phyloP scores from a whole-genome alignment of 2,888 invertebrate species.

The Hybos culiciformis region DNA sequence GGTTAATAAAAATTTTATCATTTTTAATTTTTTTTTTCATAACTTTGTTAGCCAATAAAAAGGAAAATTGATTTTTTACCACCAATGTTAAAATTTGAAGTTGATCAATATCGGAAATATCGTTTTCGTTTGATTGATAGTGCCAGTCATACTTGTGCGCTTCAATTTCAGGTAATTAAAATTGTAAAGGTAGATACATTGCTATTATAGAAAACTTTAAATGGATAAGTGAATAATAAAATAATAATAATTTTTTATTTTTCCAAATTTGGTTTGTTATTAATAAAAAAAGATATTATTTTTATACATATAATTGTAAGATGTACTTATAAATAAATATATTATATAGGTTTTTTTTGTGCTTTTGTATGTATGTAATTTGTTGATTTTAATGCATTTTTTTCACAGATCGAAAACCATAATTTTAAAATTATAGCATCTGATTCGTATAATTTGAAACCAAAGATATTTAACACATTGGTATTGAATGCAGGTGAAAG shows the following conservation, averaged over 20 bases:
- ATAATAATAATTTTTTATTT: too few species aligned
- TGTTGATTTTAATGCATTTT: too few species aligned
- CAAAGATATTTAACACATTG: slow-evolving; percentile 22
- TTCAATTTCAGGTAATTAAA: slow-evolving; percentile 23
- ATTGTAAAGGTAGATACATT: too few species aligned
- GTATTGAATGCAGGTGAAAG: slow-evolving; percentile 37
- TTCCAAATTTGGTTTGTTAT: too few species aligned
- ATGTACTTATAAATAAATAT: too few species aligned
- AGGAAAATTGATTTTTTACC: slow-evolving; percentile 15
- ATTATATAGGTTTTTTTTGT: too few species aligned
- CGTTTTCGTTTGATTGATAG: slow-evolving; percentile 32
- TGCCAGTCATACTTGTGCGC: slow-evolving; percentile 27
- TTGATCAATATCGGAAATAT: too few species aligned
- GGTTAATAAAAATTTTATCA: background rate
- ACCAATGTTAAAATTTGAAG: slow-evolving; percentile 21
- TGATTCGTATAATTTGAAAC: slow-evolving; percentile 26
- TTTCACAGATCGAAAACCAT: slow-evolving; percentile 25
- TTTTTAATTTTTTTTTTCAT: background rate
- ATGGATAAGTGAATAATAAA: too few species aligned
- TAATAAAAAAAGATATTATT: too few species aligned
- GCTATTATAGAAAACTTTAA: background rate
- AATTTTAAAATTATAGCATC: slow-evolving; percentile 26
- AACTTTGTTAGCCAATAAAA: background rate
- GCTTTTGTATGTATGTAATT: too few species aligned
- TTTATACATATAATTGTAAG: too few species aligned